Percentiles rank a stretch among this genome's conserved stretches.
Evolutionary conservation across 2,888 invertebrate species (phyloP).

Genomic region (Pseudoips prasinana): DNA sequence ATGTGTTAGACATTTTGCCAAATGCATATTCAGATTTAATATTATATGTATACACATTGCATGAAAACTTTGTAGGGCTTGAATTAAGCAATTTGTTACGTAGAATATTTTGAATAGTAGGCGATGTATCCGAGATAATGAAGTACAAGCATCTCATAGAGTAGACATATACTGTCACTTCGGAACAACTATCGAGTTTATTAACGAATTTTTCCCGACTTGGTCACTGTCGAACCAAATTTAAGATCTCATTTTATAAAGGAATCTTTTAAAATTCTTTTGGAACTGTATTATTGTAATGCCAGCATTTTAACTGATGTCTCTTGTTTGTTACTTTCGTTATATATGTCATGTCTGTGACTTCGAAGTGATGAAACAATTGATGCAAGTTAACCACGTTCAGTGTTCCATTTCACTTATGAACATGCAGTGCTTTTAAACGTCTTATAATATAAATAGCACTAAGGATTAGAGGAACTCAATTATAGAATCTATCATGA

Average conservation of each 20-base stretch:
- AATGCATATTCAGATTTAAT: conserved; percentile 56
- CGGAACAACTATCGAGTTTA: conserved; percentile 60
- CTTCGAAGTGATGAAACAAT: conserved; percentile 18
- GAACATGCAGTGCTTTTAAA: conserved; percentile 12
- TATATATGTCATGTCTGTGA: conserved; percentile 18
- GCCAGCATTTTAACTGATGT: conserved; percentile 26
- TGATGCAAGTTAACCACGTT: conserved; percentile 23
- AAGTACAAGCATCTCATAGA: conserved; percentile 70
- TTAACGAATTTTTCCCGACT: conserved; percentile 64
- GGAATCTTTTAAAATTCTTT: conserved; percentile 29
- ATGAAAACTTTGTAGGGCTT: conserved; percentile 58
- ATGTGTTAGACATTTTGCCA: conserved; percentile 66
- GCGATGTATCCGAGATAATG: conserved; percentile 51
- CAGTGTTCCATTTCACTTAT: conserved; percentile 32
- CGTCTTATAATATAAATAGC: conserved; percentile 8
- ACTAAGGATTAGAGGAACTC: conserved; percentile 9
- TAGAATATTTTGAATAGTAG: conserved; percentile 45
- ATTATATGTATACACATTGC: conserved; percentile 56
- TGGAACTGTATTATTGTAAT: conserved; percentile 25
- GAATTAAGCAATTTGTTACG: conserved; percentile 47
- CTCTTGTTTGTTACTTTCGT: conserved; percentile 19
- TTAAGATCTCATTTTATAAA: conserved; percentile 69
- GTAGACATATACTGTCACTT: conserved; percentile 45
- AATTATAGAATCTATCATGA: conserved; percentile 19
- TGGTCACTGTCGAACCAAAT: conserved; percentile 76